Evolutionary conservation across 2,113 vertebrate species (phyloP), one percentile per base, ranked within the genome.

Genomic region (Sakesphorus luctuosus): DNA sequence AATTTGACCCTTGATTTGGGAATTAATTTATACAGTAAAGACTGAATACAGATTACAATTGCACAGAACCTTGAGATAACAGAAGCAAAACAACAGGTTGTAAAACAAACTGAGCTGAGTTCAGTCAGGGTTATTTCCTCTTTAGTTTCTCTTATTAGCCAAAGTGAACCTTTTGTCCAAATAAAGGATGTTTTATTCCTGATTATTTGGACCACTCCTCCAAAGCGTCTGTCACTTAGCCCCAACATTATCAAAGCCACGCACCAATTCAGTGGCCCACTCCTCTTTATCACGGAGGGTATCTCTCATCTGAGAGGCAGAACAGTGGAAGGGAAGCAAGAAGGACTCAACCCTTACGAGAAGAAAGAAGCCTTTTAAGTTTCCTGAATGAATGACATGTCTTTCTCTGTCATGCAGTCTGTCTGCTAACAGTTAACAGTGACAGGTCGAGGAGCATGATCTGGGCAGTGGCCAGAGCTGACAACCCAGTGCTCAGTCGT

Each of bases 381-480:
- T 59, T 78, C 62, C 58, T 0, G 0, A 49, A 81, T 28, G n/a
- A 84, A 72, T 8, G 55, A 80, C 40, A 25, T 4, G 6, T 61
- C 92, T 67, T 71, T 87, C 79, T 76, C 62, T 35, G 73, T 21
- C 73, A 19, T 3, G 63, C 52, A 11, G 75, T 5, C 52, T 76
- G 71, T 73, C 68, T 68, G 69, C 33, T 76, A 84, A 55, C 46
- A 75, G 85, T 6, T 10, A 49, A 17, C 78, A 86, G 83, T 11
- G 72, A 11, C 76, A 93, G 85, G 93, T 81, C 72, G 80, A 82
- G 68, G 86, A 96, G 68, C 73, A 40, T 0, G 1, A 35, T 44
- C 89, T 93, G 96, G 92, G 77, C 81, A 55, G 73, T 33, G 83
- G 92, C 86, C 92, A 96, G 93, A 8, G 69, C 79, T 14, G 14